phyloP scores from a whole-genome alignment of 1,140 invertebrate genomes.

The Saxidomus purpurata region DNA sequence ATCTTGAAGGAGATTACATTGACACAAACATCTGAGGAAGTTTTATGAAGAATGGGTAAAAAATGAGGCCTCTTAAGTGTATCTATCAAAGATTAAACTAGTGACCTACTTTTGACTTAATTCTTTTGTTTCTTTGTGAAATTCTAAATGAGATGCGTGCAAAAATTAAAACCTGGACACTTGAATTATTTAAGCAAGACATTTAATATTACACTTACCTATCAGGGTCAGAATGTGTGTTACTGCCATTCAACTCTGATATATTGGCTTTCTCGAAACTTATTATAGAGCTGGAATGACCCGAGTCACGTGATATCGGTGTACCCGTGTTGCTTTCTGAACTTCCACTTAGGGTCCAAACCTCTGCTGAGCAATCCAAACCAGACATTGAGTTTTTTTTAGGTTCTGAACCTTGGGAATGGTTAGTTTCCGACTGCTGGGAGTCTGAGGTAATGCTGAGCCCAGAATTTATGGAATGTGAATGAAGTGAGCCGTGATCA shows the following conservation, averaged over 20 bases:
- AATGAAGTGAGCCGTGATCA: neutral
- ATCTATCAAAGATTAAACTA: too few relatives aligned
- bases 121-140: too few relatives aligned
- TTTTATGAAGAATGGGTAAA: too few relatives aligned
- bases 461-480: neutral
- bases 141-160: too few relatives aligned
- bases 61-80: too few relatives aligned
- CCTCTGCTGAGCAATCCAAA: constrained; percentile 35
- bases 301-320: constrained; percentile 22
- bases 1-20: too few relatives aligned
- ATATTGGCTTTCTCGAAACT: constrained; percentile 46
- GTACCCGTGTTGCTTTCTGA: neutral
- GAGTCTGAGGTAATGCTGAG: neutral
- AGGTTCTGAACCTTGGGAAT: neutral
- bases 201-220: neutral
- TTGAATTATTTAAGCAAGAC: too few relatives aligned
- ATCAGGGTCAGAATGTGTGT: neutral
- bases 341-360: constrained; percentile 49
- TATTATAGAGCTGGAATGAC: constrained; percentile 51
- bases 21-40: too few relatives aligned
- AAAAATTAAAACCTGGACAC: too few relatives aligned
- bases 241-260: neutral
- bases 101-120: too few relatives aligned
- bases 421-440: neutral
- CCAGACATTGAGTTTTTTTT: neutral